These are phyloP conservation scores for Tringa solitaria DNA, from an alignment of 2,113 vertebrate genomes.

Conservation along the genomic window DNA sequence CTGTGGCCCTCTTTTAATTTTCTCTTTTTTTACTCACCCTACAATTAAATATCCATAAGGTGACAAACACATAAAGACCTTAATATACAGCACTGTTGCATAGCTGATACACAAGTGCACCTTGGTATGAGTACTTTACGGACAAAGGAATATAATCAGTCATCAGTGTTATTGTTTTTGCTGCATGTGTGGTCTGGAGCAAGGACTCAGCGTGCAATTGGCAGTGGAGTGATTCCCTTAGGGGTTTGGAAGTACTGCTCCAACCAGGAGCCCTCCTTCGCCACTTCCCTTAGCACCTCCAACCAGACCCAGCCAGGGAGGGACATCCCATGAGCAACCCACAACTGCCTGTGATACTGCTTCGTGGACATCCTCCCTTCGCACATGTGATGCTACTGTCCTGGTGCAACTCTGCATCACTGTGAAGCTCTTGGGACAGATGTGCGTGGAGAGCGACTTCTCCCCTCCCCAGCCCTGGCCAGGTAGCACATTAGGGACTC, in stretches of 20 bases:
- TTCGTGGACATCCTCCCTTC: fast-evolving
- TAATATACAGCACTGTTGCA: not conserved
- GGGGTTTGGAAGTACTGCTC: not conserved
- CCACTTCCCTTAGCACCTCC: not conserved
- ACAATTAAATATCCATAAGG: not conserved
- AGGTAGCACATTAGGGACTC: fast-evolving
- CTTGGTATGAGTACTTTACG: not conserved
- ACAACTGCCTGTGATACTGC: too few relatives aligned
- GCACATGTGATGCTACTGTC: fast-evolving
- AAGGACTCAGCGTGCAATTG: not conserved
- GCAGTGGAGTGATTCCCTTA: not conserved
- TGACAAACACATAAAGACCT: not conserved
- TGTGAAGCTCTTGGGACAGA: fast-evolving
- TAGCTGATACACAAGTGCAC: not conserved
- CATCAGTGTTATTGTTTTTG: conserved; percentile 19
- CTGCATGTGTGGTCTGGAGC: not conserved
- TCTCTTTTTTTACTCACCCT: not conserved
- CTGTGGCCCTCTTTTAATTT: not conserved
- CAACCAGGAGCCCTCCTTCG: fast-evolving
- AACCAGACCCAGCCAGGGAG: not conserved
- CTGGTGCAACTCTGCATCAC: fast-evolving
- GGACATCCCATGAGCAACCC: not conserved
- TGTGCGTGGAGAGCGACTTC: not conserved
- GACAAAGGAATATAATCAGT: not conserved
- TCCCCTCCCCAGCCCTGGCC: not conserved